Evolutionary conservation across 2,888 invertebrate species (phyloP).

Genomic region (Malachius bipustulatus): DNA sequence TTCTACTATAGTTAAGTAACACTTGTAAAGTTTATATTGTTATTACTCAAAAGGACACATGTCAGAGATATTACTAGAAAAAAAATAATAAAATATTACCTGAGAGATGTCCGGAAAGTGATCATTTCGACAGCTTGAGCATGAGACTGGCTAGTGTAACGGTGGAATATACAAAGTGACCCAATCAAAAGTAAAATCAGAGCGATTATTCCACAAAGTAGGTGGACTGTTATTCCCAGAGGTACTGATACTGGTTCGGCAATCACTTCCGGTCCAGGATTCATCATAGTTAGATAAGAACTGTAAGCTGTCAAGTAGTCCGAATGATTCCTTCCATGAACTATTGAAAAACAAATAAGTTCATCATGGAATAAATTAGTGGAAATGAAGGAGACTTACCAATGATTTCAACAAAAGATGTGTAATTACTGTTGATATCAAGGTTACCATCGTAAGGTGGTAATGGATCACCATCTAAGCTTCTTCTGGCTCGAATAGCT

Average conservation of each 20-base stretch:
- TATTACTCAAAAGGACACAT: neutral
- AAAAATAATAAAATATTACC: slow-evolving; percentile 37
- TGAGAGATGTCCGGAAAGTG: slow-evolving; percentile 52
- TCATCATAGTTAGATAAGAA: slow-evolving; percentile 60
- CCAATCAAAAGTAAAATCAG: slow-evolving; percentile 49
- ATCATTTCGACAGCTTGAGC: slow-evolving; percentile 56
- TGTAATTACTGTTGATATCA: slow-evolving; percentile 68
- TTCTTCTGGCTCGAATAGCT: slow-evolving; percentile 25
- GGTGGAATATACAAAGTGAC: slow-evolving; percentile 52
- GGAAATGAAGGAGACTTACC: slow-evolving; percentile 41
- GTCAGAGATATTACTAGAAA: neutral
- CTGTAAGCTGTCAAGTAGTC: slow-evolving; percentile 55
- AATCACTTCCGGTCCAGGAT: slow-evolving; percentile 49
- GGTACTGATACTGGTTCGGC: slow-evolving; percentile 36
- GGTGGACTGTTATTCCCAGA: slow-evolving; percentile 54
- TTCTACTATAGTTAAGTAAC: too few species aligned
- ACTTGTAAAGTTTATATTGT: too few species aligned
- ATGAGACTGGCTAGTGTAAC: slow-evolving; percentile 52
- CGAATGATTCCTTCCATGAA: slow-evolving; percentile 37
- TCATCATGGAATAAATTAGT: slow-evolving; percentile 9
- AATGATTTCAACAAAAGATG: slow-evolving; percentile 73
- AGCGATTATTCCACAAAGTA: slow-evolving; percentile 51
- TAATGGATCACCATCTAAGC: slow-evolving; percentile 31
- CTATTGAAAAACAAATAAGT: slow-evolving; percentile 28
- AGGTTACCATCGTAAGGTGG: slow-evolving; percentile 59